Base-by-base conservation (phyloP, 2,113 vertebrate genomes). In the Vidua chalybeata region DNA sequence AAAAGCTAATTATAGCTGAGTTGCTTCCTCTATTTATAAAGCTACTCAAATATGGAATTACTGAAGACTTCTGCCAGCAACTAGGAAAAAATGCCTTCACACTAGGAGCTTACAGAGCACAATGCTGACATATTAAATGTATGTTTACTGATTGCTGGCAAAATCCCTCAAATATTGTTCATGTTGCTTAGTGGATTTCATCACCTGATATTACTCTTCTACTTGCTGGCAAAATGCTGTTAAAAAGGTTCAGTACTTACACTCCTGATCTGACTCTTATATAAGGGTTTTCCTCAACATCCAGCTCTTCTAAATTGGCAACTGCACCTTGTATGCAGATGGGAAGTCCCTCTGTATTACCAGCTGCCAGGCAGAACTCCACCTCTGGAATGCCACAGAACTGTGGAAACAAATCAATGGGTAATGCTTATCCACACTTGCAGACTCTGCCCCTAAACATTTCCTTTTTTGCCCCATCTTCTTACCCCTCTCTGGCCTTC, bases 251-350 rank as follows among this genome's bases (percentile, higher is more conserved):
- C 43, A 88, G 91, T 96, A 98, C 98, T 85, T 94, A 99, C 99
- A 98, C 98, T 97, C 98, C 99, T 33, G 98, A 98, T 85, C 94
- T 98, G 90, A 99, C 98, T 48, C 75, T 92, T 80, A 99, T 92
- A 10, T 96, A 97, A 66, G 96, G 88, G 52, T 94, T 97, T 82
- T 97, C 97, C 46, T 97, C 96, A 48, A 98, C 69, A 87, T 97
- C 97, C 72, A 98, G 74, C 30, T 97, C 96, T 85, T 98, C 98
- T 77, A 98, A 94, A 83, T 96, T 96, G 68, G 98, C 92, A 84
- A 96, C 77, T 22, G 98, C 97, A 64, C 58, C 85, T 61, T 97
- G 97, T 56, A 98, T 92, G 83, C 80, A 94, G 86, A 98, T 27
- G 13, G 97, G 95, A 73, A 79, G 66, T 62, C 79, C 91, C 7